Evolutionary conservation across 2,797 vertebrate genomes (phyloP).

Genomic region (Lophura swinhoii): DNA sequence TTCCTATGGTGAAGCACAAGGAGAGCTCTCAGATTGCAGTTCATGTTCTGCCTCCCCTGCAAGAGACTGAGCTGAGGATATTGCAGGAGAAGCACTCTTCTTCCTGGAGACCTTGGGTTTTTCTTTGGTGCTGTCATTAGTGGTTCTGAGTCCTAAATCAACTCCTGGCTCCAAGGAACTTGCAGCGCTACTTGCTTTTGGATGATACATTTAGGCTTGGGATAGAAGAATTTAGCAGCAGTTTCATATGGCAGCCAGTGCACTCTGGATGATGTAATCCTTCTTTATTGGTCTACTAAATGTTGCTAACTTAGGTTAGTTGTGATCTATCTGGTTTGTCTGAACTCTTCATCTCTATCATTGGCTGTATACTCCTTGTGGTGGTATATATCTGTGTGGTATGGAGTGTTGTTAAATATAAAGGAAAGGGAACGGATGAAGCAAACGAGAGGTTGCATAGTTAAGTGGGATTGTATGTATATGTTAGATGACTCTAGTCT

Average conservation of each 20-base stretch:
- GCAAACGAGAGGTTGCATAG: neutral
- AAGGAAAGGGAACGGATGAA: neutral
- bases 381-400: neutral
- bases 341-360: neutral
- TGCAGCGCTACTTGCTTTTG: neutral
- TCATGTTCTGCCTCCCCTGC: neutral
- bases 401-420: neutral
- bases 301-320: neutral
- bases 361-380: neutral
- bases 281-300: neutral
- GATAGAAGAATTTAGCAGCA: neutral
- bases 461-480: neutral
- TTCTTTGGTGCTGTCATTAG: neutral
- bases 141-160: neutral
- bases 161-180: neutral
- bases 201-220: neutral
- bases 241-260: neutral
- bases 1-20: neutral
- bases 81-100: neutral
- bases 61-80: neutral
- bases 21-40: neutral
- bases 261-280: neutral
- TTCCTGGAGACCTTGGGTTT: neutral
- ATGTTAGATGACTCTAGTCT: neutral
- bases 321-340: neutral